Conservation (phyloP, 2,113 vertebrate genomes). For the Buteo buteo region DNA sequence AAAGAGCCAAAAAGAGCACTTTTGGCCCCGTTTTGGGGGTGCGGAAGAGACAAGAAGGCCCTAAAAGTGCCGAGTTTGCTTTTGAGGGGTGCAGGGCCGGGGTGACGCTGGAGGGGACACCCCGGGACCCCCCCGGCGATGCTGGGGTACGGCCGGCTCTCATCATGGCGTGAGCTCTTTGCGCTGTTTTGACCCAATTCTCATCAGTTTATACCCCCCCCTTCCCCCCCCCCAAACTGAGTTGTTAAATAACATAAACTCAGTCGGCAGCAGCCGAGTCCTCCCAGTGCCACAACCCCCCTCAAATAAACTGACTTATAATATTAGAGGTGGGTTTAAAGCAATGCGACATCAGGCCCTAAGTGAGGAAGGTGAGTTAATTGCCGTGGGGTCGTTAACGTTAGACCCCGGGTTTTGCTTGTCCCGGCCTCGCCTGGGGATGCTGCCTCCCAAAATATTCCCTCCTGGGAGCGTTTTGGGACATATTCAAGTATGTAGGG, state of each 20-base stretch:
- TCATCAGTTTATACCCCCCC: rapidly evolving
- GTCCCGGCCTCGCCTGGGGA: neutral
- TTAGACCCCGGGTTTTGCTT: neutral
- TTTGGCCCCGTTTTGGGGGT: neutral
- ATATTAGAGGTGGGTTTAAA: neutral
- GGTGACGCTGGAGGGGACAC: neutral
- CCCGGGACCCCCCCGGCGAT: neutral
- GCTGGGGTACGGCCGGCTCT: no score
- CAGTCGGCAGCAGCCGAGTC: neutral
- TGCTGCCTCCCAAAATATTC: neutral
- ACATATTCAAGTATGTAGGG: no score
- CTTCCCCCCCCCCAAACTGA: neutral
- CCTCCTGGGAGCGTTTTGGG: neutral
- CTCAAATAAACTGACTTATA: neutral
- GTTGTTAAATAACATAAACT: neutral
- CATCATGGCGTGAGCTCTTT: no score
- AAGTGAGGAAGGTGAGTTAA: neutral
- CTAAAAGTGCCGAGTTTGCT: no score
- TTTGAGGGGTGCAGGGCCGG: neutral
- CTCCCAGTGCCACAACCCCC: neutral
- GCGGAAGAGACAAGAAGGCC: neutral
- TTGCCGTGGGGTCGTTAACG: neutral
- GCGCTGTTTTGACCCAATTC: neutral
- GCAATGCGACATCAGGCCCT: neutral
- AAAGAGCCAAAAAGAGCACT: neutral